phyloP scores from a whole-genome alignment of 2,113 vertebrate species.

The Archilochus colubris region DNA sequence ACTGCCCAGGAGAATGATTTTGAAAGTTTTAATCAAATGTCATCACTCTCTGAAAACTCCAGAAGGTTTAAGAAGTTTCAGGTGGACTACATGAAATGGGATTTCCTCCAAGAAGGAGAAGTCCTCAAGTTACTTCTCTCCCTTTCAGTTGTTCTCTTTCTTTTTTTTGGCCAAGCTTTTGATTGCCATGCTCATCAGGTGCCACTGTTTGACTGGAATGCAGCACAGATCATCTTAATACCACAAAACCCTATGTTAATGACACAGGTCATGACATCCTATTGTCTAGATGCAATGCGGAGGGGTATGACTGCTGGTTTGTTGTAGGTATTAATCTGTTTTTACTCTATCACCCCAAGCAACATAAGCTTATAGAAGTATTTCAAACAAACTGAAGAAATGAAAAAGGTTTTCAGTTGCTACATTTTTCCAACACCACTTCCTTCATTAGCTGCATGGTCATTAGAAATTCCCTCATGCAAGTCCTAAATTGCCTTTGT shows the following conservation, averaged over 20 bases:
- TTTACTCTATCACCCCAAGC: not conserved
- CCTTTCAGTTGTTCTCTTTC: not conserved
- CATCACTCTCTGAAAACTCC: not conserved
- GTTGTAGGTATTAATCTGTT: not conserved
- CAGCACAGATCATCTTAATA: not conserved
- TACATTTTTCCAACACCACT: not conserved
- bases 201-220: not conserved
- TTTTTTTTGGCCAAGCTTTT: not conserved
- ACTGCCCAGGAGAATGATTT: not conserved
- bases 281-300: not conserved
- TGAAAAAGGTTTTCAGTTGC: not conserved
- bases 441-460: not conserved
- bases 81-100: not conserved
- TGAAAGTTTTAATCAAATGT: not conserved
- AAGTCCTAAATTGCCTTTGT: not conserved
- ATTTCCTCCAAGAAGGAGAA: not conserved
- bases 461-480: not conserved
- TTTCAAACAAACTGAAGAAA: not conserved
- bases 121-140: not conserved
- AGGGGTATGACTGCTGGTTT: not conserved
- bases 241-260: not conserved
- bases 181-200: not conserved
- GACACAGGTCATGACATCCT: not conserved
- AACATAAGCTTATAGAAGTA: not conserved
- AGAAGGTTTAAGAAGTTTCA: not conserved